Evolutionary conservation across 2,797 vertebrate genomes (phyloP), one percentile per base, ranked within the genome.

Genomic region (Odontamblyopus lacepedii): DNA sequence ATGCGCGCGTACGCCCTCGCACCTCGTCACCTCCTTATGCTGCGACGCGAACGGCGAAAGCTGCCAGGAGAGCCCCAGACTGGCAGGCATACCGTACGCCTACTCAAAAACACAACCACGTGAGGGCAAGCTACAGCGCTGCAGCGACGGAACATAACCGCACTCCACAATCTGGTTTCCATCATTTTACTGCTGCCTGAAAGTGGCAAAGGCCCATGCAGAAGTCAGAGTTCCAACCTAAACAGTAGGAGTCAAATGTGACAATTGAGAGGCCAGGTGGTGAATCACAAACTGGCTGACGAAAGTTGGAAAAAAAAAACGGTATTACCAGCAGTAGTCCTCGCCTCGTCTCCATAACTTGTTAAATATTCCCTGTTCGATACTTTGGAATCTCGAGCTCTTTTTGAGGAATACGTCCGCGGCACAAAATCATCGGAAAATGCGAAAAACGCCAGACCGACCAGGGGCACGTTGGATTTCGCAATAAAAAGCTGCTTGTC

Each of bases 31-130:
- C 85, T 91, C 85, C 70, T 9, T 88, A 87, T 63, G 90, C 91
- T 90, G 83, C 85, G 32, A 32, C 59, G 59, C 59, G 32, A n/a
- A 38, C 7, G 4, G 63, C 35, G 78, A 74, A 70, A 30, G 23
- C 66, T 87, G 91, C 90, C 90, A 92, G 90, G 86, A 92, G 89
- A 93, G 85, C 87, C 89, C 91, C 90, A 93, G 90, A 93, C 91
- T 92, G 89, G 90, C 91, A 93, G 90, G 90, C 88, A 86, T 83
- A 81, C 88, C 65, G 30, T 81, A 89, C 88, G 85, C 90, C 88
- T 85, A 91, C 89, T 68, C 85, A 72, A 76, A 66, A 57, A 32
- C 67, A 76, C 76, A 63, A 75, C 83, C 89, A 89, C 74, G 77
- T 88, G 78, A 83, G 70, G 67, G 71, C 62, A 29, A 68, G 73